Evolutionary conservation across 2,888 invertebrate species (phyloP), one percentile per base, ranked within the genome.

Genomic region (Rhingia rostrata): DNA sequence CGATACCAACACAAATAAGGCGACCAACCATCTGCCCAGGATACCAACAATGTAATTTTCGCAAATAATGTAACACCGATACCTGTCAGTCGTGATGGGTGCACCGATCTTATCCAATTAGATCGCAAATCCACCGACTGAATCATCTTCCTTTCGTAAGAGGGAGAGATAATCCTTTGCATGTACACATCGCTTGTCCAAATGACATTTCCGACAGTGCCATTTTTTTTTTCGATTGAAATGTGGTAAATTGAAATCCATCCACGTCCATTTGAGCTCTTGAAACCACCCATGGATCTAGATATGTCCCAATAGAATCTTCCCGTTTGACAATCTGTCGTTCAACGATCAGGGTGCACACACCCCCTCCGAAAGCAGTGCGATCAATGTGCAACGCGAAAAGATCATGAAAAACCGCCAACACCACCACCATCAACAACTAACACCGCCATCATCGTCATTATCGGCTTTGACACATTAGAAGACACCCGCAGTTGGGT

Each of bases 401-500:
- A 51, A 75, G 54, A 75, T 81, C 58, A 64, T 37, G 49, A 43
- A 67, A 73, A 73, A 10, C 47, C 37, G 37, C 49, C 58, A 43
- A 43, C 22, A 41, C 4, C 58, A 35, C 10, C 58, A 41, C 6
- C 72, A 51, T 39, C 53, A n/a, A n/a, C n/a, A n/a, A 61, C 9
- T 32, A 43, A 39, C n/a, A n/a, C 39, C 30, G 9, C 49, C 60
- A 39, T 49, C 37, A 47, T 45, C 74, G 37, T 45, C 45, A 35
- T 6, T 61, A 61, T 45, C 49, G 73, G 45, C 79, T 73, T 69
- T 79, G 83, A 83, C 79, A 80, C 45, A 69, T 69, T 70, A 79
- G 80, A 80, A 84, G 84, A 79, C 83, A 69, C 83, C 84, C 80
- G 69, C 73, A 79, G 74, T 69, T 64, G 54, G 37, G 60, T 74